A percentile compares a stretch with the other conserved stretches of the same genome.
These are phyloP conservation scores for Tympanuchus pallidicinctus DNA, from an alignment of 2,113 vertebrate species.

Conservation along the genomic window DNA sequence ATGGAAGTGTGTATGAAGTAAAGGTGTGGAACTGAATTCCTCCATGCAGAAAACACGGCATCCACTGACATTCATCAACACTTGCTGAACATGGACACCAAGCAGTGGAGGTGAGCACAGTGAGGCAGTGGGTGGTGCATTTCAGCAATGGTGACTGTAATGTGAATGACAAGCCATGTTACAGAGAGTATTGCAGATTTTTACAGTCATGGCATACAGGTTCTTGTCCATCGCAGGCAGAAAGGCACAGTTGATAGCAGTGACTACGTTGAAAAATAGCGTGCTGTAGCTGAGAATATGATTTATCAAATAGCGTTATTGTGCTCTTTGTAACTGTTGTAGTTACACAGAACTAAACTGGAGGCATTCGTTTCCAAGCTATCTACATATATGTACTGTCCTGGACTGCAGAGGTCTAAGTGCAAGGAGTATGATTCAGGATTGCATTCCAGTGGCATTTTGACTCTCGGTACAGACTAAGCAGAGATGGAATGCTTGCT, in stretches of 20 bases:
- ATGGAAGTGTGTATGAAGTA: background rate
- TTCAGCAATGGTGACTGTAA: background rate
- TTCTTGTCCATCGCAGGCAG: background rate
- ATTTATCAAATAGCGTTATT: background rate
- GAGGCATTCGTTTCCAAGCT: background rate
- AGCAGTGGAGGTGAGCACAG: background rate
- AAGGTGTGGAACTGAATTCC: background rate
- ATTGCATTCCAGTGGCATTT: conserved; percentile 16
- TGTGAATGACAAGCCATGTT: too few species aligned
- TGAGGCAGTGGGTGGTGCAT: background rate
- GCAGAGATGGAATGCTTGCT: background rate
- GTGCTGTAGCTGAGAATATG: background rate
- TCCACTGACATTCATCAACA: background rate
- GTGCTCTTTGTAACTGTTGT: background rate
- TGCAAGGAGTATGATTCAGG: conserved; percentile 2
- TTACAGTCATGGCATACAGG: background rate
- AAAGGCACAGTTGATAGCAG: background rate
- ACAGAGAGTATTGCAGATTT: background rate
- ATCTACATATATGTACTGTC: background rate
- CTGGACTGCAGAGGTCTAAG: background rate
- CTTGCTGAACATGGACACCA: background rate
- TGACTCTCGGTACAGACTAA: background rate
- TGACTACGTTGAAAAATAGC: background rate
- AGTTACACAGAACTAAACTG: background rate
- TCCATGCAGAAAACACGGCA: background rate